phyloP scores from a whole-genome alignment of 1,140 invertebrate genomes.

The Orchesella cincta region DNA sequence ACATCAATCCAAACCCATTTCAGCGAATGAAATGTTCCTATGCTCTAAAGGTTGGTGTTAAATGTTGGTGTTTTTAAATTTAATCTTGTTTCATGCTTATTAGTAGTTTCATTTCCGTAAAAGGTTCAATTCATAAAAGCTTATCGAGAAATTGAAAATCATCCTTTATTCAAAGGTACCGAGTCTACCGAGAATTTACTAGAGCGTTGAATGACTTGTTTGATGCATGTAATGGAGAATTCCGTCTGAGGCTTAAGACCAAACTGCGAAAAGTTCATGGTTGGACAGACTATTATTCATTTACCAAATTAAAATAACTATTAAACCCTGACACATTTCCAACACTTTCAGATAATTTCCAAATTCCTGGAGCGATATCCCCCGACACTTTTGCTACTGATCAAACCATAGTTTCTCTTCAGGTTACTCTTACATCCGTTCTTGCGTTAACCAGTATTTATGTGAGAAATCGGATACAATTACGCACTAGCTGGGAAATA shows the following conservation, averaged over 20 bases:
- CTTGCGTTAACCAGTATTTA: slow-evolving; percentile 13
- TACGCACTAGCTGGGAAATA: slow-evolving; percentile 21
- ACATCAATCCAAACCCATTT: neutral
- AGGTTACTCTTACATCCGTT: slow-evolving; percentile 17
- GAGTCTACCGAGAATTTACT: neutral
- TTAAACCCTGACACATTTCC: no score
- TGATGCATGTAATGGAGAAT: neutral
- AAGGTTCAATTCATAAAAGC: neutral
- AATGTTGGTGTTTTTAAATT: neutral
- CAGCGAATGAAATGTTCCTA: slow-evolving; percentile 6
- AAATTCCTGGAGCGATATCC: no score
- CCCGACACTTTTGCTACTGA: neutral
- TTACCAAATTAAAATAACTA: no score
- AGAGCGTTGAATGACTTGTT: neutral
- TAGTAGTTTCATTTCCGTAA: neutral
- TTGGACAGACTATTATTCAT: no score
- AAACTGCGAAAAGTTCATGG: no score
- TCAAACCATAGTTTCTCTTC: neutral
- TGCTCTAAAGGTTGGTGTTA: slow-evolving; percentile 9
- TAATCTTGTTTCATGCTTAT: neutral
- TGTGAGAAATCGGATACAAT: neutral
- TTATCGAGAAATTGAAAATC: neutral
- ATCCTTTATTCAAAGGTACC: neutral
- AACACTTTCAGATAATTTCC: no score
- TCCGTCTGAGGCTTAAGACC: neutral